Evolutionary conservation across 2,888 invertebrate species (phyloP), one percentile per base, ranked within the genome.

Genomic region (Apamea epomidion): DNA sequence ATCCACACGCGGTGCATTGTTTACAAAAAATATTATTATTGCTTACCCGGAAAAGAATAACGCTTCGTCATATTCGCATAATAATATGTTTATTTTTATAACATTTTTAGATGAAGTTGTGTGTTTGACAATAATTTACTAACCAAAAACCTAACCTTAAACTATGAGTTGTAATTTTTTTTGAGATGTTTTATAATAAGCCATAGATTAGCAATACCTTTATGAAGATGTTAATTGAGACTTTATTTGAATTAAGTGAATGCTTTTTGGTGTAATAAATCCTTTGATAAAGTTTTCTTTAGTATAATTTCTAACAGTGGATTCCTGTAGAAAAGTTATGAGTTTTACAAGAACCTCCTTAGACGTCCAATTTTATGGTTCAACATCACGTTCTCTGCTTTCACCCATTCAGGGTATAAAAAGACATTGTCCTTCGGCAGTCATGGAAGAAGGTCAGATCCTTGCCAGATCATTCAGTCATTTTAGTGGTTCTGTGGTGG

Each of bases 61-160:
- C 72, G 75, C 58, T 84, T 84, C 69, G 37, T 75, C 87, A 87
- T 86, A 45, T 51, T 75, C 1, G 42, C 45, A 58, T 81, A 32
- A 21, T 84, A 29, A 42, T 45, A 6, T 70, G 60, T 70, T 77
- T 72, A 77, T 87, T 86, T 83, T 70, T 68, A 1, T 42, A 51
- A 8, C 54, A 64, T 68, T 68, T 68, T 82, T 58, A 25, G 1
- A 25, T n/a, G 51, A 37, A 2, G 1, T 58, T 51, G 29, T 51
- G 25, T 51, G 21, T 3, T 67, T 80, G 80, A 69, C 70, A 80
- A 25, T 67, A 78, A 68, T 82, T 74, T 71, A 12, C 25, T 42
- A 45, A 74, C 10, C 42, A 77, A 70, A 70, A 42, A 75, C 16
- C 21, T 45, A 29, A 60, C 58, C 8, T 21, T 37, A 58, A 60